Base-by-base conservation (phyloP, 2,888 invertebrate species). In the Dasypolia templi region DNA sequence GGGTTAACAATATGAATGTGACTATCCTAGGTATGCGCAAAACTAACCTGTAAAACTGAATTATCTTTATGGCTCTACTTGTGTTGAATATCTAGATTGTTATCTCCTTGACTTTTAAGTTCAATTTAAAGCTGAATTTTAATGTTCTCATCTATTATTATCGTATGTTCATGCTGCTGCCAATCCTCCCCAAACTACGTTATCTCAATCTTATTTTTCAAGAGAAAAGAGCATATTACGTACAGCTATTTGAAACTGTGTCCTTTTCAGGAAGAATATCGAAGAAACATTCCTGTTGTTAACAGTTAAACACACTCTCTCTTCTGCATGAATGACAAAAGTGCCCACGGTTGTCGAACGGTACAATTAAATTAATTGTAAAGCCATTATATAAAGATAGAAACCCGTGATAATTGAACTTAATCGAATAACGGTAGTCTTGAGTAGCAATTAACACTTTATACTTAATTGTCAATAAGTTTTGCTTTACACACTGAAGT, bases 401-500 rank as follows among this genome's bases (percentile, higher is more conserved):
- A 76, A 72, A 70, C 26, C 61, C 75, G 67, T 69, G 62, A 44
- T 83, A 76, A 84, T 82, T 77, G 71, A 51, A 73, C 65, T 75
- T 82, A 81, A 77, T 85, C 39, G 72, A 75, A 72, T 79, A 86
- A 85, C 85, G 53, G 87, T 56, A 46, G 59, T 66, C 32, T 64
- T 56, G 14, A 71, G 19, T 53, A 72, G 65, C 61, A 55, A 68
- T 79, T 74, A 82, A 70, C 71, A 78, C 35, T 74, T 68, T 22
- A 61, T 39, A 73, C 53, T 32, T 74, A 69, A 85, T 75, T 82
- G 73, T 66, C 51, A 69, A 78, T 75, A 58, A 35, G 61, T 72
- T 59, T 70, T 51, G 61, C 67, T 64, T 68, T 71, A 69, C 26
- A 67, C 64, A 74, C n/a, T 63, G 55, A 65, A 62, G 53, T 70